A percentile compares a stretch with the other conserved stretches of the same genome.
Evolutionary conservation across 1,140 invertebrate species (phyloP).

Genomic region (Heterodera schachtii): DNA sequence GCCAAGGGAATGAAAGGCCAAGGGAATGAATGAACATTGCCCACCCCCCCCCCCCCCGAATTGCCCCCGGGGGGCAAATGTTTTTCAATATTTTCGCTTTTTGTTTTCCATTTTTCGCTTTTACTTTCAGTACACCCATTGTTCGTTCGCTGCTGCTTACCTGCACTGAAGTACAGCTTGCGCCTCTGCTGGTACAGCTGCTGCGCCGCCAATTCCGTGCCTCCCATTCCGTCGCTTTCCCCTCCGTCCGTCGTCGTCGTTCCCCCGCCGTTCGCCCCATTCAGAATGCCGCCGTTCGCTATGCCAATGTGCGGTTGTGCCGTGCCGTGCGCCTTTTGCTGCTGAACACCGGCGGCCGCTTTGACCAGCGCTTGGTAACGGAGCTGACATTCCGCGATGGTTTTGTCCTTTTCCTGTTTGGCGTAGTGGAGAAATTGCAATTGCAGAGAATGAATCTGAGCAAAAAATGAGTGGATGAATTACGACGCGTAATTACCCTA

Average conservation of each 20-base stretch:
- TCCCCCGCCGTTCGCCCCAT: background rate
- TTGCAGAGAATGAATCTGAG: slow-evolving; percentile 48
- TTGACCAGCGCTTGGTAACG: slow-evolving; percentile 41
- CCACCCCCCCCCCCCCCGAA: too few species aligned
- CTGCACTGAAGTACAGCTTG: slow-evolving; percentile 56
- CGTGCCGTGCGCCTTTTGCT: background rate
- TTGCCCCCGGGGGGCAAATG: too few species aligned
- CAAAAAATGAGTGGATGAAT: background rate
- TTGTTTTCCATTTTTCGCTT: too few species aligned
- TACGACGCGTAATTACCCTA: background rate
- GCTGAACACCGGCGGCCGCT: slow-evolving; percentile 17
- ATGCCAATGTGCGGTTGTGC: background rate
- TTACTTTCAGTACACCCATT: too few species aligned
- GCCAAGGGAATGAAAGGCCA: background rate
- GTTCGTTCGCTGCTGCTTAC: slow-evolving; percentile 12
- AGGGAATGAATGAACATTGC: background rate
- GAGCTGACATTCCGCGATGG: slow-evolving; percentile 32
- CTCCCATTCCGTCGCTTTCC: background rate
- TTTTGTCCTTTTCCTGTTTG: slow-evolving; percentile 48
- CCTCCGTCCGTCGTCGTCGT: slow-evolving; percentile 28
- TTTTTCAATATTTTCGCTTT: too few species aligned
- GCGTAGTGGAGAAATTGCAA: slow-evolving; percentile 59
- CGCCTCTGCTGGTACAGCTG: slow-evolving; percentile 24
- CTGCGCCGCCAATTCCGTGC: slow-evolving; percentile 11
- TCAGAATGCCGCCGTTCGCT: background rate